Percentiles rank a stretch among this genome's conserved stretches.
phyloP scores from a whole-genome alignment of 2,113 vertebrate species.

The Malurus cyaneus region DNA sequence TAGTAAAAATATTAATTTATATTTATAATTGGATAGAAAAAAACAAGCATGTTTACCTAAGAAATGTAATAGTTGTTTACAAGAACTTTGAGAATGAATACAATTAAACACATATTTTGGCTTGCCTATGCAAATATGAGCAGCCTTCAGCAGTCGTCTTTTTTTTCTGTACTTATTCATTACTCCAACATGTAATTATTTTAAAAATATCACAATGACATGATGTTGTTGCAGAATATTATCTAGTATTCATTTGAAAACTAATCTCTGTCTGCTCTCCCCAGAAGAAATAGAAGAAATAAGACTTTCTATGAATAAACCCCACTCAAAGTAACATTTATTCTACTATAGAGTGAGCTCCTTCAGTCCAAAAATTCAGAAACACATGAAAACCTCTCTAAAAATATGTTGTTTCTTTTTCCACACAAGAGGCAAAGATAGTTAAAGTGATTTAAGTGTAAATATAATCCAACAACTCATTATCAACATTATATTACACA shows the following conservation, averaged over 20 bases:
- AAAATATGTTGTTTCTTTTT: neutral
- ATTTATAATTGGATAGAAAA: neutral
- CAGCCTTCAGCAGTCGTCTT: neutral
- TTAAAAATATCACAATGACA: neutral
- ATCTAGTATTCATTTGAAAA: neutral
- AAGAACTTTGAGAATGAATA: neutral
- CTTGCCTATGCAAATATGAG: neutral
- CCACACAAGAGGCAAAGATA: neutral
- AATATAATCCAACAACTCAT: neutral
- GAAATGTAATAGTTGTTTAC: neutral
- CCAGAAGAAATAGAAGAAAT: neutral
- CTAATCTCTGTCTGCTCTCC: neutral
- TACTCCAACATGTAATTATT: neutral
- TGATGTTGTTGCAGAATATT: neutral
- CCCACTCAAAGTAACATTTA: neutral
- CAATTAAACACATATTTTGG: neutral
- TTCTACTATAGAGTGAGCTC: neutral
- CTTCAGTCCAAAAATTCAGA: neutral
- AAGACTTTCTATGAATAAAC: neutral
- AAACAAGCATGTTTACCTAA: neutral
- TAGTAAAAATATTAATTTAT: neutral
- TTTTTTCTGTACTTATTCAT: neutral
- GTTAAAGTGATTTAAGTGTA: neutral
- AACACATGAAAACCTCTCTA: neutral
- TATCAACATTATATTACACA: neutral